Conservation (phyloP, 2,113 vertebrate genomes). For the Eudyptes chrysolophus region DNA sequence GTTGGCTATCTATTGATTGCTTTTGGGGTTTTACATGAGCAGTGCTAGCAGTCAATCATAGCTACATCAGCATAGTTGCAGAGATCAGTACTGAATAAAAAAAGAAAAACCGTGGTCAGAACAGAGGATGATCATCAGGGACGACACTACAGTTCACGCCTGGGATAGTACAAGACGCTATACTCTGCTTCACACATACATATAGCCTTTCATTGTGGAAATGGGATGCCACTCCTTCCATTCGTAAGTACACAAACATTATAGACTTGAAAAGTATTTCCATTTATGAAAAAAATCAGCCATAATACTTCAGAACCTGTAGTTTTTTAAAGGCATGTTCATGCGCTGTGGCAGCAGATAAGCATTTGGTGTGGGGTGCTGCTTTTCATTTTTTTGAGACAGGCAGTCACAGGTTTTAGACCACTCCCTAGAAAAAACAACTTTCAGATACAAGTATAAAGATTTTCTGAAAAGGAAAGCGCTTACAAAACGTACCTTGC, state of each 20-base stretch:
- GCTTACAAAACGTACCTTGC: neutral
- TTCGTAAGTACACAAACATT: neutral
- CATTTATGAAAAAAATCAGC: neutral
- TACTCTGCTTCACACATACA: neutral
- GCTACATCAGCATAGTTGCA: neutral
- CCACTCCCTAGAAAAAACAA: neutral
- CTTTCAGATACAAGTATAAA: neutral
- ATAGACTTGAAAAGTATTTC: neutral
- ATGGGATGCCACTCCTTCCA: neutral
- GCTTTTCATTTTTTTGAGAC: neutral
- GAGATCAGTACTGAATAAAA: neutral
- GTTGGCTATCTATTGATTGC: too few species aligned
- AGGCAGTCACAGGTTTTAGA: neutral
- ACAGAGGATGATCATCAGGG: neutral
- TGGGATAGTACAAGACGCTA: neutral
- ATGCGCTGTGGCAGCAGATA: neutral
- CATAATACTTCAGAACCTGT: neutral
- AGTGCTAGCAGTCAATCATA: neutral
- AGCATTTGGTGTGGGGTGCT: neutral
- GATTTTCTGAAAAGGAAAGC: neutral
- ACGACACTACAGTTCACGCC: neutral
- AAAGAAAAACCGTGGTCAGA: neutral
- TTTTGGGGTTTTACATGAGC: neutral
- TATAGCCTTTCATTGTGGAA: neutral
- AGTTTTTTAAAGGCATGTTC: neutral